These are phyloP conservation scores for Torymus auratus DNA, from an alignment of 2,888 invertebrate species.

Conservation along the genomic window DNA sequence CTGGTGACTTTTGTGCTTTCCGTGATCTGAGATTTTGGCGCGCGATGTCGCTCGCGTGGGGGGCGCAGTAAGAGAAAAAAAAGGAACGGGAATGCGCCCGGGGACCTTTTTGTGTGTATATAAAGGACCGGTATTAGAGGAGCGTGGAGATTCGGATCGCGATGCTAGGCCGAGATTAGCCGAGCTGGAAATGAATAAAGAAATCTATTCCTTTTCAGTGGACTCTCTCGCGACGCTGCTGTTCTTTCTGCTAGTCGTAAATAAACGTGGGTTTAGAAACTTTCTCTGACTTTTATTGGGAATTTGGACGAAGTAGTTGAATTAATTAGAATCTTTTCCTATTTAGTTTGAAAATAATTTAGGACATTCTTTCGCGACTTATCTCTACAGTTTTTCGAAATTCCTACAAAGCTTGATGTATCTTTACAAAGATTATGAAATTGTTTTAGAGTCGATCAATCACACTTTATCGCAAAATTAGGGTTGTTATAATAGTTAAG, in stretches of 20 bases:
- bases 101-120: conserved; percentile 27
- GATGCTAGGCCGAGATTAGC: conserved; percentile 45
- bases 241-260: conserved; percentile 18
- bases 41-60: neutral
- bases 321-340: no score
- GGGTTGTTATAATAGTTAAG: neutral
- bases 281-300: conserved; percentile 21
- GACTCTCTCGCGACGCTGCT: conserved; percentile 17
- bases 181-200: conserved; percentile 40
- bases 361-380: no score
- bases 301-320: neutral
- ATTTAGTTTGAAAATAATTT: no score
- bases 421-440: no score
- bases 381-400: no score
- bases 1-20: conserved; percentile 20
- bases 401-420: no score
- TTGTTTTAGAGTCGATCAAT: no score
- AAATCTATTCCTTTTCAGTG: conserved; percentile 45
- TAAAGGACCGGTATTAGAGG: conserved; percentile 25
- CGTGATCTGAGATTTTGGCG: conserved; percentile 33
- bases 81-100: neutral
- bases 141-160: conserved; percentile 35
- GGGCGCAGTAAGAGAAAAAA: neutral
- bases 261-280: conserved; percentile 24
- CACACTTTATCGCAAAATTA: neutral